Base-by-base conservation (phyloP, 2,113 vertebrate species). In the Xiphophorus hellerii region DNA sequence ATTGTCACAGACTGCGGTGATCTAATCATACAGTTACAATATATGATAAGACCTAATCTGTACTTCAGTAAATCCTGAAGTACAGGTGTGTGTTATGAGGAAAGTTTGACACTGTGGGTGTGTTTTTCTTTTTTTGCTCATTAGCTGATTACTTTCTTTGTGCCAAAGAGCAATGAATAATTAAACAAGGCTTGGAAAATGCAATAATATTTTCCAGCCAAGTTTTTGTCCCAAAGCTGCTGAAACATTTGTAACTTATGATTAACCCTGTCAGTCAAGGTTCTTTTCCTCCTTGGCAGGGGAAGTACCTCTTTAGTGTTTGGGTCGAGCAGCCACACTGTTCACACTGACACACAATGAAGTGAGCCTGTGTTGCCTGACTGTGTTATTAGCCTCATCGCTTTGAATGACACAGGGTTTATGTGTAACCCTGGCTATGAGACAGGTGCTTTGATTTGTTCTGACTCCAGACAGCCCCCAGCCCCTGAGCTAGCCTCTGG, bases 321-420 rank as follows among this genome's bases (percentile, higher is more conserved):
- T 13, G 78, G 84, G 91, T 86, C 71, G 90, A 93, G 91, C 92
- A 86, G 83, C 69, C 71, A 71, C 76, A 44, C 71, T 22, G 80
- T 89, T 90, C 69, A 71, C 78, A 81, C 84, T 88, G 85, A 88
- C 82, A 92, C 89, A 93, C 77, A 92, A 87, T 83, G 63, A 77
- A 76, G 42, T 86, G 85, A 90, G 77, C 83, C 44, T 90, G 73
- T 61, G 81, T 69, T 90, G 79, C 81, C 87, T 92, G 74, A 66
- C 87, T 87, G 92, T 83, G 81, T 87, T 87, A 92, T 92, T 90
- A 92, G 74, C 78, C 87, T 81, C 89, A 89, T 87, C 86, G 81
- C 92, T 84, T 76, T 80, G 82, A 92, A 87, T 91, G 80, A 83
- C 93, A 89, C 61, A 74, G 66, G 35, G 71, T 85, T 42, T 81